Percentiles rank a stretch among this genome's conserved stretches.
Evolutionary conservation across 2,113 vertebrate genomes (phyloP).

Genomic region (Phyllostomus hastatus): DNA sequence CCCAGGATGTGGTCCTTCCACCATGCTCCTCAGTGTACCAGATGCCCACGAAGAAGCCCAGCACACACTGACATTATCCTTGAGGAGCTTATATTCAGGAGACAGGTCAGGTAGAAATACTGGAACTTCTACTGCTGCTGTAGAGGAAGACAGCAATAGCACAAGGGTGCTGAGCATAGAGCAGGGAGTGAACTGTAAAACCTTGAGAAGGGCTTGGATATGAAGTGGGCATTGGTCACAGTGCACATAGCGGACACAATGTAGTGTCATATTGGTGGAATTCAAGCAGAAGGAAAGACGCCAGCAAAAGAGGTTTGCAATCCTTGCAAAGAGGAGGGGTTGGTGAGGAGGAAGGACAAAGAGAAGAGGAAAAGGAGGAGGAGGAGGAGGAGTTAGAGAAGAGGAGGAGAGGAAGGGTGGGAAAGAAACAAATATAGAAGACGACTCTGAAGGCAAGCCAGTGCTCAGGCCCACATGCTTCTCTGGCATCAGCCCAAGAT

Average conservation of each 20-base stretch:
- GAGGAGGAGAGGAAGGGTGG: background rate
- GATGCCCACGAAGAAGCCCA: background rate
- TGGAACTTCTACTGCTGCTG: background rate
- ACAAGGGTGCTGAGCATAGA: background rate
- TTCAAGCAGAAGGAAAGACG: background rate
- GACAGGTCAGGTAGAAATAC: background rate
- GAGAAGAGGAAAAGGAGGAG: background rate
- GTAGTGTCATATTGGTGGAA: background rate
- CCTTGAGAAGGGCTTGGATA: background rate
- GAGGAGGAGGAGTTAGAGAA: background rate
- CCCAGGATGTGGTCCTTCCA: background rate
- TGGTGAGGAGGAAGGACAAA: background rate
- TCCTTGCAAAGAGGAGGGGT: background rate
- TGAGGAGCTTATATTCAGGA: background rate
- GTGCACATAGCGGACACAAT: background rate
- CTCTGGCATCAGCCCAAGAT: background rate
- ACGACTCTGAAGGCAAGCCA: background rate
- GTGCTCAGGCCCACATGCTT: background rate
- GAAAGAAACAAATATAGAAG: background rate
- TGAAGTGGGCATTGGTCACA: background rate
- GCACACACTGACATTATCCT: accelerated
- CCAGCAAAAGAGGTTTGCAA: background rate
- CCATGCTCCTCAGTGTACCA: accelerated
- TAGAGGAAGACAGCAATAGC: background rate
- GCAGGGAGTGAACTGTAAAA: background rate